These are phyloP conservation scores for Heliocidaris erythrogramma DNA, from an alignment of 35 echinoderm and acorn worm species.

Conservation along the genomic window DNA sequence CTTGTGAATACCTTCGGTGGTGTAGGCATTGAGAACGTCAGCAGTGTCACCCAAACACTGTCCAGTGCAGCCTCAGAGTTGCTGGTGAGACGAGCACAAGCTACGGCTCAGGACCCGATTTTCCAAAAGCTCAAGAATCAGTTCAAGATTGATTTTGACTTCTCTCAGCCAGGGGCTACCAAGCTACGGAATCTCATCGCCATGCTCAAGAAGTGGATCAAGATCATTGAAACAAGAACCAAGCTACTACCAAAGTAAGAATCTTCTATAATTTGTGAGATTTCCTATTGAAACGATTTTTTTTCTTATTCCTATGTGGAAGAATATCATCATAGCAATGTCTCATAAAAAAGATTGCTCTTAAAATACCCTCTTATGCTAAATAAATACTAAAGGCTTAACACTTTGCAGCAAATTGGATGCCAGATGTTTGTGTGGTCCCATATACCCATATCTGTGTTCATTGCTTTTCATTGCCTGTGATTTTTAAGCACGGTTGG, in stretches of 20 bases:
- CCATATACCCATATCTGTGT: background rate
- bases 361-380: too few relatives aligned
- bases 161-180: conserved; percentile 88
- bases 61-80: conserved; percentile 96
- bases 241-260: conserved; percentile 97
- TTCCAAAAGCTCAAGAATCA: conserved; percentile 96
- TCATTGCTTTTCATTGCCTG: background rate
- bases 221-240: conserved; percentile 85
- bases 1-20: conserved; percentile 96
- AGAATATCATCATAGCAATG: too few relatives aligned
- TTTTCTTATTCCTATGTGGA: too few relatives aligned
- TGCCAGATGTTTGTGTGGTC: background rate
- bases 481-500: background rate
- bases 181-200: conserved; percentile 93
- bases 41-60: conserved; percentile 93
- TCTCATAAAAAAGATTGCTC: too few relatives aligned
- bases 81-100: conserved; percentile 79
- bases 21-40: conserved; percentile 97
- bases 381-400: too few relatives aligned
- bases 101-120: conserved; percentile 91
- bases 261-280: background rate
- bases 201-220: conserved; percentile 99
- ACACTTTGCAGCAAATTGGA: background rate
- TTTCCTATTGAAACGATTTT: too few relatives aligned
- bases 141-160: conserved; percentile 94